Evolutionary conservation across 2,113 vertebrate species (phyloP).

Genomic region (Periophthalmodon schlosseri): DNA sequence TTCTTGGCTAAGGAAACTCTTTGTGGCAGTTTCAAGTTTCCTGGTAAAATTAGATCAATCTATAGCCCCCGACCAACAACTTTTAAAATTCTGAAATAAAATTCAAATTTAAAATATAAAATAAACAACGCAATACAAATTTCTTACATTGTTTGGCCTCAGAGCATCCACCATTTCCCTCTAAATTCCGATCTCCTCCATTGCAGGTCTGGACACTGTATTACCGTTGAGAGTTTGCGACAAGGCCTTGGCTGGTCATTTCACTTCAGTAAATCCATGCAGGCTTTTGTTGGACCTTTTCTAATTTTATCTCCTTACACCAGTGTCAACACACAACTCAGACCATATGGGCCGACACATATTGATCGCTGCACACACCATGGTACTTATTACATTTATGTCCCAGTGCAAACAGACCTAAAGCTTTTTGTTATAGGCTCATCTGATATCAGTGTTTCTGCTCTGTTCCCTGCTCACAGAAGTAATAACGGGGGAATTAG

Average conservation of each 20-base stretch:
- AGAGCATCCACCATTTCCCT: background rate
- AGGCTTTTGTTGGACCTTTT: background rate
- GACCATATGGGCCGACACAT: slow-evolving; percentile 29
- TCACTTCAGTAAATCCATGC: background rate
- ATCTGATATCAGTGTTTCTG: slow-evolving; percentile 32
- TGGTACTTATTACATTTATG: slow-evolving; percentile 56
- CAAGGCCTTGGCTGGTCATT: background rate
- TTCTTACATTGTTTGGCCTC: background rate
- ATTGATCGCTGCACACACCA: slow-evolving; percentile 45
- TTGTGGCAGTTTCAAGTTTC: too few species aligned
- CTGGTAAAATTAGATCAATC: too few species aligned
- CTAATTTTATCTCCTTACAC: background rate
- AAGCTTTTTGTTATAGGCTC: slow-evolving; percentile 15
- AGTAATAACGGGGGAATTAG: slow-evolving; percentile 58
- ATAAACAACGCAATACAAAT: too few species aligned
- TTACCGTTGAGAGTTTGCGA: background rate
- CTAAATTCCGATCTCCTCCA: background rate
- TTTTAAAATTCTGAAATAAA: too few species aligned
- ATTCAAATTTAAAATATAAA: too few species aligned
- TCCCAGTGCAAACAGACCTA: slow-evolving; percentile 45
- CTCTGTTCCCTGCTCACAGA: slow-evolving; percentile 31
- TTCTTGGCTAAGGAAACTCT: too few species aligned
- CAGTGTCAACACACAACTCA: slow-evolving; percentile 32
- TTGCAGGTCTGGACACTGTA: background rate
- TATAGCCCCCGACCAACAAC: too few species aligned